Evolutionary conservation across 37 sponge, comb jelly and placozoan genomes (phyloP), one percentile per base, ranked within the genome.

Genomic region (Hormiphora californensis): DNA sequence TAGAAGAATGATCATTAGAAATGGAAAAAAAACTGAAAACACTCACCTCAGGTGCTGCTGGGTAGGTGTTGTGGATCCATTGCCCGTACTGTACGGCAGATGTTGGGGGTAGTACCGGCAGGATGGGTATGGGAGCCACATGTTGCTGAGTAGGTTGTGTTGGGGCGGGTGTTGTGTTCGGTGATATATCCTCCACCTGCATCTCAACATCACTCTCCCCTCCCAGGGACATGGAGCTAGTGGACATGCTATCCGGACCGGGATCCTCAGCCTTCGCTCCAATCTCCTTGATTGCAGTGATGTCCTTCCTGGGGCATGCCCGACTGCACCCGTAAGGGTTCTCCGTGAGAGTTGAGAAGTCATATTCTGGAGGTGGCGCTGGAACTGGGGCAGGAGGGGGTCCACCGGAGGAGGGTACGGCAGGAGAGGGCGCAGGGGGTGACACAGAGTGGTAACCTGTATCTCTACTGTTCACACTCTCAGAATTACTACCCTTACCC

Each of bases 271-370:
- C 43, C 46, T 41, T 73, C 81, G n/a, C 1, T 22, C 81, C 81
- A 21, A 73, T 73, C 81, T 28, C 22, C 46, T 73, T 73, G 46
- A 73, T 46, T 73, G 40, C 19, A 46, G 81, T 43, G 81, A 73
- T 73, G 81, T 73, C 25, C 46, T 73, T 73, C n/a, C 81, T 43
- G 17, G 81, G 81, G 25, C 40, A 43, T 1, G 81, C 81, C 35
- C 81, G 81, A n/a, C 44, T 46, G 43, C 81, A 73, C 46, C 81
- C 81, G 44, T 73, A 73, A 12, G 81, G 81, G 81, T 73, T 73
- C 38, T 73, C 81, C n/a, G 81, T 43, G 7, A 73, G 23, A 28
- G 7, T 4, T 22, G 81, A 73, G 23, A 73, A 21, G 81, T 73
- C 81, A n/a, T n/a, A n/a, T n/a, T n/a, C n/a, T 28, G 35, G 81